Conservation (phyloP, 2,888 invertebrate genomes). For the Dendrolimus pini region DNA sequence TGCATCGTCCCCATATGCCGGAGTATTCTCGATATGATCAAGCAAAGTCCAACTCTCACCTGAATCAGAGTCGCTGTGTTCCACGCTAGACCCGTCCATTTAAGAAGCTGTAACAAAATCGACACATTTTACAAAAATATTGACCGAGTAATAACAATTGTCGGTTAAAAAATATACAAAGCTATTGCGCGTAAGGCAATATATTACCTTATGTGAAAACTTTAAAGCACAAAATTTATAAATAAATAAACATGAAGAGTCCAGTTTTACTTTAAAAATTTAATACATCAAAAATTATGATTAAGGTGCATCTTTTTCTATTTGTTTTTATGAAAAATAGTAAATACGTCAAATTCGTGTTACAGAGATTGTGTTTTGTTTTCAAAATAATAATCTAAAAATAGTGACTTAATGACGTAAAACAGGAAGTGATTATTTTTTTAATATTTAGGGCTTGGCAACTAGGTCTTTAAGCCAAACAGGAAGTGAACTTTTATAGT, state of each 20-base stretch:
- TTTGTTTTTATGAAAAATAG: slow-evolving; percentile 31
- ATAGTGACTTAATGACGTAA: neutral
- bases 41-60: slow-evolving; percentile 71
- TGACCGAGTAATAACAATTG: slow-evolving; percentile 5
- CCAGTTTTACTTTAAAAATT: slow-evolving; percentile 39
- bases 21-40: slow-evolving; percentile 49
- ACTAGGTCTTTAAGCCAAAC: too few relatives aligned
- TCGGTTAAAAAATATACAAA: slow-evolving; percentile 1
- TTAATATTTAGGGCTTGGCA: too few relatives aligned
- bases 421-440: too few relatives aligned
- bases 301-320: slow-evolving; percentile 40
- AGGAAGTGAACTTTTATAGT: too few relatives aligned
- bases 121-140: slow-evolving; percentile 6
- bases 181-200: slow-evolving; percentile 16
- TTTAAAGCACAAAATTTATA: slow-evolving; percentile 25
- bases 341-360: slow-evolving; percentile 24
- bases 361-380: slow-evolving; percentile 30
- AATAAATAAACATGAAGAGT: slow-evolving; percentile 23
- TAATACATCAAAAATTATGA: slow-evolving; percentile 28
- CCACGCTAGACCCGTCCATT: slow-evolving; percentile 56
- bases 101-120: slow-evolving; percentile 18
- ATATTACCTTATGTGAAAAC: slow-evolving; percentile 26
- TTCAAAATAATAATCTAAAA: slow-evolving; percentile 12
- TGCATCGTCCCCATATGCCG: slow-evolving; percentile 37
- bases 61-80: slow-evolving; percentile 71